Evolutionary conservation across 2,113 vertebrate genomes (phyloP).

Genomic region (Gavialis gangeticus): DNA sequence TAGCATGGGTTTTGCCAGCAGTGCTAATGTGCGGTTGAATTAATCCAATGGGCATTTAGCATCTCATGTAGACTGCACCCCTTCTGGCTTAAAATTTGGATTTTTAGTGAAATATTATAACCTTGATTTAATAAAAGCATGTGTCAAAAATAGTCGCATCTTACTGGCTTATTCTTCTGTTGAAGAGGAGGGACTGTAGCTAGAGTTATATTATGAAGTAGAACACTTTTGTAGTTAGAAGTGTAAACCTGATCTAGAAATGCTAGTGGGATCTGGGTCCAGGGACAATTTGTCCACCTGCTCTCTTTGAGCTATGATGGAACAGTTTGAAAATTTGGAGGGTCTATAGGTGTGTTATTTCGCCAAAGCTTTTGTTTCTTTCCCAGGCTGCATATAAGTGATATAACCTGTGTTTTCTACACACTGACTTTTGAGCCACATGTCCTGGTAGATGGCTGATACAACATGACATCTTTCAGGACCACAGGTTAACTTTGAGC

Average conservation of each 20-base stretch:
- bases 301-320: not conserved
- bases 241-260: not conserved
- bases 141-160: not conserved
- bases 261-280: not conserved
- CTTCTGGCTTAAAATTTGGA: no score
- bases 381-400: not conserved
- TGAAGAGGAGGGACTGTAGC: not conserved
- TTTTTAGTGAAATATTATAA: not conserved
- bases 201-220: not conserved
- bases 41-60: no score
- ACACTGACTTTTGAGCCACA: not conserved
- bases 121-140: not conserved
- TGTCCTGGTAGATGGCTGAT: not conserved
- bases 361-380: not conserved
- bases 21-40: no score
- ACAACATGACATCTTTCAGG: not conserved
- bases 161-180: not conserved
- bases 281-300: not conserved
- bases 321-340: not conserved
- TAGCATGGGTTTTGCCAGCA: no score
- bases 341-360: not conserved
- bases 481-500: not conserved
- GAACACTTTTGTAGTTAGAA: not conserved
- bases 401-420: not conserved
- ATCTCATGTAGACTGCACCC: no score